These are phyloP conservation scores for Epinotia brunnichana DNA, from an alignment of 2,888 invertebrate genomes.

Conservation along the genomic window DNA sequence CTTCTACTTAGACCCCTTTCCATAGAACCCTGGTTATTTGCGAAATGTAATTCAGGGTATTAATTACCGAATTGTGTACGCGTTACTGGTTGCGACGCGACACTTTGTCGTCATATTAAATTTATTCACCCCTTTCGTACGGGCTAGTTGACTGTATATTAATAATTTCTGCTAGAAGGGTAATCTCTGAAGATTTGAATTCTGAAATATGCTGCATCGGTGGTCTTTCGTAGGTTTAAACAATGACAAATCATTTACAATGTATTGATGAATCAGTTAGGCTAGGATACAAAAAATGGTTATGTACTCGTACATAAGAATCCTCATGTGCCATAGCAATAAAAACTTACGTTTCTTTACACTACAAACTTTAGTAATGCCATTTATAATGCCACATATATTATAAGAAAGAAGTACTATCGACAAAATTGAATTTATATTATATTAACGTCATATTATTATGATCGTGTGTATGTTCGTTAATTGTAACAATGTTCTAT, in stretches of 20 bases:
- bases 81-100: constrained; percentile 72
- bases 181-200: constrained; percentile 68
- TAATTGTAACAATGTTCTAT: no score
- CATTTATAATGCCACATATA: no score
- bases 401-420: no score
- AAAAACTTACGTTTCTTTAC: no score
- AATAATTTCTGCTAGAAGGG: constrained; percentile 65
- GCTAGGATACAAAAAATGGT: no score
- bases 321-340: no score
- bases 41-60: constrained; percentile 60
- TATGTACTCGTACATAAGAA: no score
- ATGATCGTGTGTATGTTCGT: no score
- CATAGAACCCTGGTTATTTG: constrained; percentile 43
- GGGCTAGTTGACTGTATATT: constrained; percentile 78
- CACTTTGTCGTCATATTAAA: constrained; percentile 61
- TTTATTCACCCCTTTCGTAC: constrained; percentile 78
- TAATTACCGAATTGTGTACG: constrained; percentile 80
- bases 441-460: no score
- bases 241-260: not conserved
- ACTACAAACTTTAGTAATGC: no score
- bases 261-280: no score
- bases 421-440: no score
- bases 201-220: constrained; percentile 35
- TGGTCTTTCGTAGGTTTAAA: constrained; percentile 1
- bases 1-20: constrained; percentile 39